Conservation (phyloP, 2,888 invertebrate genomes). For the Cenopis cana region DNA sequence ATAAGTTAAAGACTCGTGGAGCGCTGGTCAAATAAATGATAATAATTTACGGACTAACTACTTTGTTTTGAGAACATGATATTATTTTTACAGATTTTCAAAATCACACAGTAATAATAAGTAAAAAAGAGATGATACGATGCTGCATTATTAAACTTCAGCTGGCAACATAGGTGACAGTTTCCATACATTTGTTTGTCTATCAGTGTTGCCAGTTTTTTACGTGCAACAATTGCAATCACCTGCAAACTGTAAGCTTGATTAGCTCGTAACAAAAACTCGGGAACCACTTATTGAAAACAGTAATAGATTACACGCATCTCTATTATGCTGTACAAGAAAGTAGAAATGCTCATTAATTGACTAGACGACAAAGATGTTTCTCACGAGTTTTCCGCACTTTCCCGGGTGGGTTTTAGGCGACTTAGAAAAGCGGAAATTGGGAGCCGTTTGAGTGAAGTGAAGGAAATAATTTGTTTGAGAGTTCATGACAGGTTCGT, state of each 20-base stretch:
- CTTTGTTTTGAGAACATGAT: no score
- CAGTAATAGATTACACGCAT: conserved; percentile 9
- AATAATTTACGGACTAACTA: no score
- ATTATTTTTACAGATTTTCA: no score
- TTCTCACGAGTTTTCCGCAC: conserved; percentile 31
- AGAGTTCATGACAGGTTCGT: not conserved
- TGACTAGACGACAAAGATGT: conserved; percentile 14
- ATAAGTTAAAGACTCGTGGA: no score
- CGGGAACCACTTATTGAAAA: not conserved
- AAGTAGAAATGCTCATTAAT: conserved; percentile 33
- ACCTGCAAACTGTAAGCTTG: not conserved
- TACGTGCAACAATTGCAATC: not conserved
- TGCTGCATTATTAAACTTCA: no score
- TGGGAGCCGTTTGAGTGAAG: conserved; percentile 22
- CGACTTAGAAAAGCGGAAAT: conserved; percentile 39
- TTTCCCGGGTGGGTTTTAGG: conserved; percentile 35
- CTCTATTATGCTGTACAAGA: conserved; percentile 17
- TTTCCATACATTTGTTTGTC: conserved; percentile 6
- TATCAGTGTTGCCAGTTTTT: not conserved
- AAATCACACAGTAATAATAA: no score
- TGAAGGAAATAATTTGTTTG: conserved; percentile 29
- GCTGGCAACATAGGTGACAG: not conserved
- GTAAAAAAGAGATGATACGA: no score
- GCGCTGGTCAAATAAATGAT: no score
- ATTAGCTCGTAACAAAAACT: conserved; percentile 11